Evolutionary conservation across 2,888 invertebrate species (phyloP).

Genomic region (Perizoma flavofasciatum): DNA sequence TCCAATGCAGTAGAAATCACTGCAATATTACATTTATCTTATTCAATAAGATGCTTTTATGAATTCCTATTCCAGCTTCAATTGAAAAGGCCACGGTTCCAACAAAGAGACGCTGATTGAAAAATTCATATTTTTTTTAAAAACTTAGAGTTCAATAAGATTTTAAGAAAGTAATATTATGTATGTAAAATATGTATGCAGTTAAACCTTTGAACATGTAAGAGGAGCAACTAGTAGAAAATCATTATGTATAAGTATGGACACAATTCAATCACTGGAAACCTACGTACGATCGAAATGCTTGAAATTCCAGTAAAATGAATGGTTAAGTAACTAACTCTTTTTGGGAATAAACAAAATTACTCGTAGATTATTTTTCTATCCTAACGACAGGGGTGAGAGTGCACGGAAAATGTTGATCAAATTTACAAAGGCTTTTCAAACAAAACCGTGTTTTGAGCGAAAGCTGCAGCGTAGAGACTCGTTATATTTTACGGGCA

Average conservation of each 20-base stretch:
- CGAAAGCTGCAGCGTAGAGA: constrained; percentile 33
- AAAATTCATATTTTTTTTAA: constrained; percentile 45
- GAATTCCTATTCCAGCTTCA: constrained; percentile 37
- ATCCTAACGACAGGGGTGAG: not conserved
- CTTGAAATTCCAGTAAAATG: too few relatives aligned
- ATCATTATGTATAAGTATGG: too few relatives aligned
- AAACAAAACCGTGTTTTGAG: constrained; percentile 54
- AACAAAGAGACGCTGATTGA: constrained; percentile 45
- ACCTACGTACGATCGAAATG: too few relatives aligned
- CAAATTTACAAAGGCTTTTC: constrained; percentile 55
- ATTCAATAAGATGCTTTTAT: constrained; percentile 40
- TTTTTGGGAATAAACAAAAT: too few relatives aligned
- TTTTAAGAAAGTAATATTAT: too few relatives aligned
- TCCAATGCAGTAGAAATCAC: constrained; percentile 36
- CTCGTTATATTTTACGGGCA: constrained; percentile 47
- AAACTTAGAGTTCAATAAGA: constrained; percentile 14
- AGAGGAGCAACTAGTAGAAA: too few relatives aligned
- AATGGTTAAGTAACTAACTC: too few relatives aligned
- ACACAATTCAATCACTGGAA: too few relatives aligned
- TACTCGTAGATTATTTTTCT: too few relatives aligned
- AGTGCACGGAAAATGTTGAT: constrained; percentile 41
- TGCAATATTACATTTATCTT: constrained; percentile 32
- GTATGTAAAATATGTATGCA: too few relatives aligned
- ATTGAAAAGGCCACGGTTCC: constrained; percentile 30
- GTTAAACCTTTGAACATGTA: too few relatives aligned